phyloP scores from a whole-genome alignment of 2,113 vertebrate genomes.

The Halichoeres trimaculatus region DNA sequence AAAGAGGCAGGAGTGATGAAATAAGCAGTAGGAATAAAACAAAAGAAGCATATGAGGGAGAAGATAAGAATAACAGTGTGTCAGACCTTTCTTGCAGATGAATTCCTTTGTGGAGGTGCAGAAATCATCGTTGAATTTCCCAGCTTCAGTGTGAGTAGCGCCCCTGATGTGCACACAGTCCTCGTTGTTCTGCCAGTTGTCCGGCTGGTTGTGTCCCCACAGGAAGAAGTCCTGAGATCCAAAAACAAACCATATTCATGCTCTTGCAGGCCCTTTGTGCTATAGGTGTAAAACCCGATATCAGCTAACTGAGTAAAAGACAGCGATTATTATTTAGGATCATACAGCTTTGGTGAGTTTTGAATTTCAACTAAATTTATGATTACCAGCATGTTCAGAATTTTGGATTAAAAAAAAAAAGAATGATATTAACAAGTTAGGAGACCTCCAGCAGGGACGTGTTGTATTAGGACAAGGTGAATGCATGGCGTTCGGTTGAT shows the following conservation, averaged over 20 bases:
- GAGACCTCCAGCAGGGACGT: no score
- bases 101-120: conserved; percentile 71
- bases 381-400: no score
- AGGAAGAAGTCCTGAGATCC: conserved; percentile 69
- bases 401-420: no score
- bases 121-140: conserved; percentile 75
- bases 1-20: not conserved
- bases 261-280: not conserved
- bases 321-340: no score
- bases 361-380: no score
- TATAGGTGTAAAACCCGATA: no score
- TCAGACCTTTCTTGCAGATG: conserved; percentile 82
- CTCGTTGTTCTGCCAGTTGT: conserved; percentile 79
- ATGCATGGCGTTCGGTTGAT: no score
- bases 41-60: not conserved
- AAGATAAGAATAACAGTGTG: no score
- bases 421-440: no score
- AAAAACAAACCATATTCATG: not conserved
- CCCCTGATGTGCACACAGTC: conserved; percentile 79
- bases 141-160: conserved; percentile 33
- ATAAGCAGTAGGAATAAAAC: not conserved
- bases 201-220: conserved; percentile 76
- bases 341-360: no score
- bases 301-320: no score
- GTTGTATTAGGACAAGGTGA: no score